These are phyloP conservation scores for Microcebus ravelobensis DNA, from an alignment of 2,113 vertebrate genomes.

Conservation along the genomic window DNA sequence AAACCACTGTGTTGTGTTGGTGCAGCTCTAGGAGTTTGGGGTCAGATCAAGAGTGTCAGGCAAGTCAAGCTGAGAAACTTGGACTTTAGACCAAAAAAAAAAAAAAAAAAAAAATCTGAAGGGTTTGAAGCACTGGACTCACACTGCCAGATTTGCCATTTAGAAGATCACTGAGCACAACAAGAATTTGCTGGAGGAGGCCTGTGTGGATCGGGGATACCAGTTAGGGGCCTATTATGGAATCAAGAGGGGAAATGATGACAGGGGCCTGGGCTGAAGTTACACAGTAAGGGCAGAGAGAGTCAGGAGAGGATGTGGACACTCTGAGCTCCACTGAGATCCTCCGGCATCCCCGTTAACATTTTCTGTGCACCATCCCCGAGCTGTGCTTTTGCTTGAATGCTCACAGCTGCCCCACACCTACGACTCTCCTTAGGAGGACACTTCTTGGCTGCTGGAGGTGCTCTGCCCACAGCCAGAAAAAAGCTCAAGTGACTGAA, in stretches of 20 bases:
- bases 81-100: neutral
- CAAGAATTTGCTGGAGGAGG: neutral
- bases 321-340: neutral
- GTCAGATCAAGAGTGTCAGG: neutral
- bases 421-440: neutral
- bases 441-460: neutral
- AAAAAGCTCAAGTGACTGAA: neutral
- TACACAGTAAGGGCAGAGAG: neutral
- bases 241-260: neutral
- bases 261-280: neutral
- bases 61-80: neutral
- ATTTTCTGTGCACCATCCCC: neutral
- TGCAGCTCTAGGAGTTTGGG: neutral
- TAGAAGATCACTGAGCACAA: neutral
- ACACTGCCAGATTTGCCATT: neutral
- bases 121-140: neutral
- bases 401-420: neutral
- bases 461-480: neutral
- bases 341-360: neutral
- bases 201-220: neutral
- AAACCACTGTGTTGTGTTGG: neutral
- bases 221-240: neutral
- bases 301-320: neutral
- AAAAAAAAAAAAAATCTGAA: neutral
- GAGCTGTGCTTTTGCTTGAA: neutral